These are phyloP conservation scores for Drosophila tripunctata DNA, from an alignment of 2,888 invertebrate genomes.

Conservation along the genomic window DNA sequence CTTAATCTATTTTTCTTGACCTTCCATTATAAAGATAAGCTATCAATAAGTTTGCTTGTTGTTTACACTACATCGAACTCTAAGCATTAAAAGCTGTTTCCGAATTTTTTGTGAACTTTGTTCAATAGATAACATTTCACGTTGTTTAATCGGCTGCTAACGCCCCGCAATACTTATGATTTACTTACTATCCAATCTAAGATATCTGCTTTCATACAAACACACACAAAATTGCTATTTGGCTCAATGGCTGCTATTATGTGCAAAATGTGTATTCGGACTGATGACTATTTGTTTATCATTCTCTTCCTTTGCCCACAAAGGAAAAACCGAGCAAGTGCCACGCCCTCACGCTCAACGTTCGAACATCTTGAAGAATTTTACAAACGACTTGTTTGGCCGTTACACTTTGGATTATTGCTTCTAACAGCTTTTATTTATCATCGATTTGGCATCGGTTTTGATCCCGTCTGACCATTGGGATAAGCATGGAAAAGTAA, in stretches of 20 bases:
- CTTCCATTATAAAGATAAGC: neutral
- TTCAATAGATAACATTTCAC: conserved; percentile 7
- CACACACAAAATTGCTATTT: conserved; percentile 1
- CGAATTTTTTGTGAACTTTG: neutral
- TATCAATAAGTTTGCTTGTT: neutral
- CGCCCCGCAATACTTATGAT: conserved; percentile 9
- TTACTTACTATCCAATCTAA: conserved; percentile 2
- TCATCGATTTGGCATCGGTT: conserved; percentile 66
- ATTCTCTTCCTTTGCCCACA: conserved; percentile 23
- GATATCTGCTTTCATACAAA: neutral
- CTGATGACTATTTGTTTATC: conserved; percentile 55
- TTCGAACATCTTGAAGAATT: conserved; percentile 23
- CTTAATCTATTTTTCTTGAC: neutral
- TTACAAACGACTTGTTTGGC: conserved; percentile 59
- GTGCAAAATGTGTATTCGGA: conserved; percentile 52
- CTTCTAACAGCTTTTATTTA: conserved; percentile 73
- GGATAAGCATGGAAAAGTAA: conserved; percentile 16
- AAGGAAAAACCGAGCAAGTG: neutral
- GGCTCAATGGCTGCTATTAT: conserved; percentile 51
- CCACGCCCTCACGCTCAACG: conserved; percentile 3
- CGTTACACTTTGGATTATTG: conserved; percentile 63
- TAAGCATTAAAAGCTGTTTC: neutral
- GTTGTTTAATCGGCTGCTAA: conserved; percentile 13
- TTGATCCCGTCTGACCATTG: conserved; percentile 43
- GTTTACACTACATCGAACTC: neutral